These are phyloP conservation scores for Pteronura brasiliensis DNA, from an alignment of 2,113 vertebrate genomes.

Conservation along the genomic window DNA sequence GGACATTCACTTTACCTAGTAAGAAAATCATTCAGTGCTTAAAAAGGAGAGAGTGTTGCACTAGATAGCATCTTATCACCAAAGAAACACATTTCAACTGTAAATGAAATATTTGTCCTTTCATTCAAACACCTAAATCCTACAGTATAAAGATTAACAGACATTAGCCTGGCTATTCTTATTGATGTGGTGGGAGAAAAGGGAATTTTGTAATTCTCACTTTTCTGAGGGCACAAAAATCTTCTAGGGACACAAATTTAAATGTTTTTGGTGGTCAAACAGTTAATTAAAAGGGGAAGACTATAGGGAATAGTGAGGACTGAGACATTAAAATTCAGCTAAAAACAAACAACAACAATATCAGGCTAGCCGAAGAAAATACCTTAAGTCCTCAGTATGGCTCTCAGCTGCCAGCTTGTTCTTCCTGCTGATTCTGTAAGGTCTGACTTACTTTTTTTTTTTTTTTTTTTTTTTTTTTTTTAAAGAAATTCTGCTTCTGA, in stretches of 20 bases:
- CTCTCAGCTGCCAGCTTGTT: not conserved
- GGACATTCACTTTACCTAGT: not conserved
- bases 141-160: not conserved
- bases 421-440: not conserved
- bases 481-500: not conserved
- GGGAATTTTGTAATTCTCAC: not conserved
- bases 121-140: not conserved
- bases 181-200: not conserved
- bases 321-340: not conserved
- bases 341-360: not conserved
- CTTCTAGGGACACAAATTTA: not conserved
- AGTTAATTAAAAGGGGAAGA: not conserved
- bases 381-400: not conserved
- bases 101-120: not conserved
- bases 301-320: not conserved
- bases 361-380: not conserved
- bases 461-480: not conserved
- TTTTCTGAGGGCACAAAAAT: not conserved
- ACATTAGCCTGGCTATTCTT: not conserved
- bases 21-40: not conserved
- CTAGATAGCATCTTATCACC: not conserved
- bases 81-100: constrained; percentile 11
- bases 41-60: not conserved
- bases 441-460: not conserved
- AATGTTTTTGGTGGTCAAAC: not conserved